Percentiles rank a stretch among this genome's conserved stretches.
Conservation (phyloP, 2,888 invertebrate genomes). For the Neria commutata region DNA sequence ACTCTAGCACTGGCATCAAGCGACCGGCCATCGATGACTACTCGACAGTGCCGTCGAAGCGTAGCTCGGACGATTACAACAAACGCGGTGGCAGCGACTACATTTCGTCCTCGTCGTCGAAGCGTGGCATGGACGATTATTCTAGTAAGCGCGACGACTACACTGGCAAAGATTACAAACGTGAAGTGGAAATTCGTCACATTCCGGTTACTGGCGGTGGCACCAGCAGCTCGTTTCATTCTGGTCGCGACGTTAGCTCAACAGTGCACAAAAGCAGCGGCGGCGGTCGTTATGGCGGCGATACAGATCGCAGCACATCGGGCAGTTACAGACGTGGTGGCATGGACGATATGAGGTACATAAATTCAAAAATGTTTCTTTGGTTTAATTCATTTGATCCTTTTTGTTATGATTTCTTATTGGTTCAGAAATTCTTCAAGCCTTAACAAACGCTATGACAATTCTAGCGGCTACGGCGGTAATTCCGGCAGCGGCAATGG, state of each 20-base stretch:
- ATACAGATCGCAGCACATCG: slow-evolving; percentile 47
- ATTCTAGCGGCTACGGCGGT: slow-evolving; percentile 42
- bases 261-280: slow-evolving; percentile 30
- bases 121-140: slow-evolving; percentile 47
- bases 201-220: slow-evolving; percentile 42
- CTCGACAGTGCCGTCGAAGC: slow-evolving; percentile 46
- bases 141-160: slow-evolving; percentile 53
- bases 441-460: slow-evolving; percentile 58
- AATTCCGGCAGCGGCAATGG: slow-evolving; percentile 39
- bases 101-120: slow-evolving; percentile 40
- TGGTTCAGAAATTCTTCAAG: background rate
- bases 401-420: background rate
- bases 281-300: slow-evolving; percentile 45
- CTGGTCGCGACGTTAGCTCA: slow-evolving; percentile 32
- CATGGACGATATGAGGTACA: slow-evolving; percentile 45
- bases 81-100: slow-evolving; percentile 48
- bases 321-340: slow-evolving; percentile 46
- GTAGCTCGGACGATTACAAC: slow-evolving; percentile 40
- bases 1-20: slow-evolving; percentile 40
- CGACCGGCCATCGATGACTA: slow-evolving; percentile 53
- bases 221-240: slow-evolving; percentile 45
- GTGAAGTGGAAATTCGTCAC: slow-evolving; percentile 60
- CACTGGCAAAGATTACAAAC: slow-evolving; percentile 46
- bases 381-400: background rate
- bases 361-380: background rate